Percentiles rank a stretch among this genome's conserved stretches.
phyloP scores from a whole-genome alignment of 2,797 vertebrate species.

The Coregonus sp. region DNA sequence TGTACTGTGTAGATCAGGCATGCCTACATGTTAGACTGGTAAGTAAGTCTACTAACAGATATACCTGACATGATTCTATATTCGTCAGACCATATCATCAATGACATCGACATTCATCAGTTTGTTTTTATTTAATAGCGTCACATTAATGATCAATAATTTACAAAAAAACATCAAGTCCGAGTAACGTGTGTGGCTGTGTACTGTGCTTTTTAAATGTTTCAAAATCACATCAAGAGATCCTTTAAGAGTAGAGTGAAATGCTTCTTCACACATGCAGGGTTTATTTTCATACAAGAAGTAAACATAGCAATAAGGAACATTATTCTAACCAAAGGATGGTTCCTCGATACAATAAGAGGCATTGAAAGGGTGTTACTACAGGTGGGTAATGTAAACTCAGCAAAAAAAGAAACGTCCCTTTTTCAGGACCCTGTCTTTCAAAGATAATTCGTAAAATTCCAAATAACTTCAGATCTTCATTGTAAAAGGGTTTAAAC shows the following conservation, averaged over 20 bases:
- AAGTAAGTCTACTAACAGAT: too few species aligned
- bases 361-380: conserved; percentile 37
- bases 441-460: too few species aligned
- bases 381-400: conserved; percentile 20
- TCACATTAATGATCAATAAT: conserved; percentile 66
- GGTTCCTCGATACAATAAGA: conserved; percentile 44
- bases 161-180: conserved; percentile 73
- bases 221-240: conserved; percentile 41
- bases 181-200: conserved; percentile 61
- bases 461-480: too few species aligned
- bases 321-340: conserved; percentile 52
- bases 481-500: too few species aligned
- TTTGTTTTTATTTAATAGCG: conserved; percentile 70
- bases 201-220: conserved; percentile 67
- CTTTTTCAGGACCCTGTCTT: too few species aligned
- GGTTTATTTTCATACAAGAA: conserved; percentile 38
- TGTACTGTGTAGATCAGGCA: not conserved
- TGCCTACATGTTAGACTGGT: too few species aligned
- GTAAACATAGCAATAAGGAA: conserved; percentile 73
- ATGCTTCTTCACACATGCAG: conserved; percentile 56
- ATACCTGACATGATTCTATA: too few species aligned
- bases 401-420: too few species aligned
- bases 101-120: conserved; percentile 35
- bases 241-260: conserved; percentile 22
- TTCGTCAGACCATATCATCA: not conserved